These are phyloP conservation scores for Xiphydria camelus DNA, from an alignment of 2,888 invertebrate species.

Conservation along the genomic window DNA sequence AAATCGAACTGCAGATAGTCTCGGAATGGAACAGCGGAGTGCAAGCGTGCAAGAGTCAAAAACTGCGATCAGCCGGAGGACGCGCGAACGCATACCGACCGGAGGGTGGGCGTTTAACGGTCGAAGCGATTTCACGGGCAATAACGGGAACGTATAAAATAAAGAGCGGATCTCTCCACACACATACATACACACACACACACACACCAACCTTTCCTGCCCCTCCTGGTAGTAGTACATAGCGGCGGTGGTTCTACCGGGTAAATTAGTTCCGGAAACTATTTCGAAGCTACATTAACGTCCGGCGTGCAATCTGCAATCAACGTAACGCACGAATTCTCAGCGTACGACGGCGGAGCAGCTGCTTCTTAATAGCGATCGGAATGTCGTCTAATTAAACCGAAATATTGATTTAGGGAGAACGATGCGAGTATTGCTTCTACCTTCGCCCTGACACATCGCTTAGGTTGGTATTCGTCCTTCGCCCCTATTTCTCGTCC, in stretches of 20 bases:
- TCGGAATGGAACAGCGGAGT: too few relatives aligned
- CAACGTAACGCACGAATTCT: slow-evolving; percentile 18
- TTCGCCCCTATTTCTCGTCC: neutral
- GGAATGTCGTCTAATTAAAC: slow-evolving; percentile 40
- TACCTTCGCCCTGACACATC: too few relatives aligned
- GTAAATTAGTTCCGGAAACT: slow-evolving; percentile 48
- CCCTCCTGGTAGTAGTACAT: too few relatives aligned
- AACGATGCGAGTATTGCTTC: too few relatives aligned
- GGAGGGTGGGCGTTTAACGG: slow-evolving; percentile 29
- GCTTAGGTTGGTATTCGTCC: neutral
- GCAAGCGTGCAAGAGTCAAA: too few relatives aligned
- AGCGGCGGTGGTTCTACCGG: slow-evolving; percentile 8
- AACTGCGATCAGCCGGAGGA: too few relatives aligned
- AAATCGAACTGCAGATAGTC: too few relatives aligned
- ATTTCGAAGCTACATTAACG: slow-evolving; percentile 43
- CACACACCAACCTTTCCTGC: too few relatives aligned
- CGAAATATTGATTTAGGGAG: slow-evolving; percentile 33
- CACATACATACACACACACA: too few relatives aligned
- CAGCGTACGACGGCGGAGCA: too few relatives aligned
- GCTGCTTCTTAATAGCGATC: slow-evolving; percentile 31
- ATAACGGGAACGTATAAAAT: slow-evolving; percentile 28
- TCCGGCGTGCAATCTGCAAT: slow-evolving; percentile 31
- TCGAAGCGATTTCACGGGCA: slow-evolving; percentile 30
- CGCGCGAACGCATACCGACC: too few relatives aligned
- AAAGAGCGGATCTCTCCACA: slow-evolving; percentile 24